Evolutionary conservation across 2,113 vertebrate genomes (phyloP).

Genomic region (Caloenas nicobarica): DNA sequence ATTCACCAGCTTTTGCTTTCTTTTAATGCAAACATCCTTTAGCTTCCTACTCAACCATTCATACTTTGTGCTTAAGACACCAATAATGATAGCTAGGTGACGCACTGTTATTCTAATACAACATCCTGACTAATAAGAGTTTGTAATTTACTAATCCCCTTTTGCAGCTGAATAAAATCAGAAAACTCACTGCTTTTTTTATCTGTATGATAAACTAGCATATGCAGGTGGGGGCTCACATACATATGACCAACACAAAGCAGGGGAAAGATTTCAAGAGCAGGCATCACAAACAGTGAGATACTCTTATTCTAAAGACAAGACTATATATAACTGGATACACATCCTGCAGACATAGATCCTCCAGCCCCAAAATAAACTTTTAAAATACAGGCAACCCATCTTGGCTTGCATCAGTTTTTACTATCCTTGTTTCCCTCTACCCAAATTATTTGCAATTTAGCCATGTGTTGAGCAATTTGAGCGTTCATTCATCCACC

Average conservation of each 20-base stretch:
- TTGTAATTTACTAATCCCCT: neutral
- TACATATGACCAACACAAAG: neutral
- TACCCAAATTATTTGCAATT: neutral
- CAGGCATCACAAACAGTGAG: neutral
- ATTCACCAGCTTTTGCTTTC: neutral
- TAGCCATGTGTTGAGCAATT: neutral
- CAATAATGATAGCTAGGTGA: neutral
- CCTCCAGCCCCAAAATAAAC: neutral
- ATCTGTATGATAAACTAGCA: neutral
- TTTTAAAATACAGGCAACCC: neutral
- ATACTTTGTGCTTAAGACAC: neutral
- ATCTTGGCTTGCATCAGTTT: neutral
- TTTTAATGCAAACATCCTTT: neutral
- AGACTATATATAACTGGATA: neutral
- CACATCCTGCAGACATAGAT: neutral
- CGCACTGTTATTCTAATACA: neutral
- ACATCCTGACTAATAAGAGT: neutral
- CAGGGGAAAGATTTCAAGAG: neutral
- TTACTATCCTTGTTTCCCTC: neutral
- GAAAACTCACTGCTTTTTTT: neutral
- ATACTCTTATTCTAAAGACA: neutral
- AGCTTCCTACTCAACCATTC: neutral
- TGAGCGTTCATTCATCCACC: no score
- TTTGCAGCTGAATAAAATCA: neutral
- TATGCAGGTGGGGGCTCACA: neutral